phyloP scores from a whole-genome alignment of 2,888 invertebrate species.

The Homarus gammarus region DNA sequence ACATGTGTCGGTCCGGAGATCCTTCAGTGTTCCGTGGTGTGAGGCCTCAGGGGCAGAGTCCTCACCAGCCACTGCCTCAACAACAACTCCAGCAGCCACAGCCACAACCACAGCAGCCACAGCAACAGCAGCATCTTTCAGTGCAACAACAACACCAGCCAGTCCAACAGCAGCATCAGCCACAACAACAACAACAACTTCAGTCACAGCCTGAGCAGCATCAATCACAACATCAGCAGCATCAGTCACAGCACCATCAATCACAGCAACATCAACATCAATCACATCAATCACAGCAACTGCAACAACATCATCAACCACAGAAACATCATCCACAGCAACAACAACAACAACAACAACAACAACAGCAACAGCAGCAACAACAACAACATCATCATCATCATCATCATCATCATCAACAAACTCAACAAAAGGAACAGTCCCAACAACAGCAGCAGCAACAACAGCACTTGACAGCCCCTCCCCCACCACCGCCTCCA shows the following conservation, averaged over 20 bases:
- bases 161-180: constrained; percentile 32
- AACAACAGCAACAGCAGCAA: constrained; percentile 41
- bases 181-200: constrained; percentile 39
- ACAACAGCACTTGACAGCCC: constrained; percentile 18
- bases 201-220: constrained; percentile 39
- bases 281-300: constrained; percentile 38
- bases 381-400: constrained; percentile 39
- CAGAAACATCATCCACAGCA: constrained; percentile 50
- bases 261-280: constrained; percentile 49
- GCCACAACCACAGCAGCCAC: constrained; percentile 42
- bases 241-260: constrained; percentile 30
- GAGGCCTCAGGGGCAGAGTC: constrained; percentile 49
- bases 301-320: constrained; percentile 41
- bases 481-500: constrained; percentile 31
- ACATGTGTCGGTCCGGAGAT: constrained; percentile 61
- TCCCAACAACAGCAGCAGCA: constrained; percentile 45
- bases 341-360: constrained; percentile 49
- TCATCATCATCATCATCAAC: constrained; percentile 38
- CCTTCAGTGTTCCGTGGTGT: constrained; percentile 63
- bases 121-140: constrained; percentile 33
- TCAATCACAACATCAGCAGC: constrained; percentile 36
- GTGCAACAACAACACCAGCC: constrained; percentile 44
- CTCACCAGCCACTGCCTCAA: constrained; percentile 43
- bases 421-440: constrained; percentile 23
- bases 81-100: constrained; percentile 39